phyloP scores from a whole-genome alignment of 2,888 invertebrate species.

The Hyposoter didymator region DNA sequence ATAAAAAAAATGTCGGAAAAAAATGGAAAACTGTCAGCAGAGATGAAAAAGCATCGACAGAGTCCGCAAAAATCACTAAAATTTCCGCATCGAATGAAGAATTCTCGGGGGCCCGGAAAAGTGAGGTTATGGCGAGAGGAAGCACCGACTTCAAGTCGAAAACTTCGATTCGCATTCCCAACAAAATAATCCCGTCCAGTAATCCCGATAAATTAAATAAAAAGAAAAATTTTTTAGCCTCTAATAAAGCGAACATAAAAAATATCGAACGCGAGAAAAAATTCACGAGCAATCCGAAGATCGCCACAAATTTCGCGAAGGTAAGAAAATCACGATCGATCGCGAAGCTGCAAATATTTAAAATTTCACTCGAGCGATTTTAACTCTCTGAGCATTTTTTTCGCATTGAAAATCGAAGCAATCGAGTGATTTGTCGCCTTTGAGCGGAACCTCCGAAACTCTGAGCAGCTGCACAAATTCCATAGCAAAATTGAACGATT shows the following conservation, averaged over 20 bases:
- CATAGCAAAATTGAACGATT: conserved; percentile 72
- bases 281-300: conserved; percentile 18
- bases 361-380: not conserved
- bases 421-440: conserved; percentile 44
- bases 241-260: conserved; percentile 69
- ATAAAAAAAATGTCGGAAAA: conserved; percentile 13
- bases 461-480: conserved; percentile 64
- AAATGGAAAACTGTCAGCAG: not conserved
- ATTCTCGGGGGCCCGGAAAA: conserved; percentile 1
- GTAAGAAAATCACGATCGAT: conserved; percentile 19
- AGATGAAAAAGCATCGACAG: conserved; percentile 4
- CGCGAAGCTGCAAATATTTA: not conserved
- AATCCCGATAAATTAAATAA: conserved; percentile 11
- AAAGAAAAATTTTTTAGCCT: conserved; percentile 68
- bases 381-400: not conserved
- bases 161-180: not conserved
- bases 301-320: conserved; percentile 11
- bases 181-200: not conserved
- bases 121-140: not conserved
- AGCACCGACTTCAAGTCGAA: not conserved
- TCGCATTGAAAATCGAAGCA: conserved; percentile 28
- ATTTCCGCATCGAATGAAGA: not conserved
- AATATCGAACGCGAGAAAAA: conserved; percentile 67
- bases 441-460: conserved; percentile 47
- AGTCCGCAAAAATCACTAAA: not conserved